phyloP scores from a whole-genome alignment of 2,888 invertebrate species.

The Lepidocyrtoides sp. region DNA sequence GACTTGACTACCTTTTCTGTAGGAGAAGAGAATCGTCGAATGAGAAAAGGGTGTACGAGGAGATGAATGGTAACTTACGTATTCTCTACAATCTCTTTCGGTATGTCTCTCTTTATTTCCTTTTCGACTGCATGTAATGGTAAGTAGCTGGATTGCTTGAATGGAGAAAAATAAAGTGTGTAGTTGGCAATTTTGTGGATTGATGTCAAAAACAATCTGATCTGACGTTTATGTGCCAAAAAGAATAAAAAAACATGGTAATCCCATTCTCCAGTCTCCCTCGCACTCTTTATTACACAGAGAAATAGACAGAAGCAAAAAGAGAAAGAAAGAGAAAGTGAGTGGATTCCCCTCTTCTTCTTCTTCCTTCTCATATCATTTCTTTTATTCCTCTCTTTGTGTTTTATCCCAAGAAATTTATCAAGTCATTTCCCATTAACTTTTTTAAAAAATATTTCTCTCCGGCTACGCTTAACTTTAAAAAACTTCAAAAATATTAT shows the following conservation, averaged over 20 bases:
- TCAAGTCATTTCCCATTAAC: constrained; percentile 23
- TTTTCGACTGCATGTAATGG: background rate
- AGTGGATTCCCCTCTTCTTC: background rate
- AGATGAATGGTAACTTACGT: constrained; percentile 30
- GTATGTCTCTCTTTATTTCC: background rate
- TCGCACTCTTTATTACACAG: background rate
- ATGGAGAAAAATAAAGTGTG: constrained; percentile 24
- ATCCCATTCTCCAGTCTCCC: constrained; percentile 42
- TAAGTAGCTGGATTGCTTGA: background rate
- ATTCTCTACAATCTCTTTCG: background rate
- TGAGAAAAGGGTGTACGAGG: background rate
- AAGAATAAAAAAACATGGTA: constrained; percentile 68
- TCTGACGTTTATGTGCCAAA: constrained; percentile 74
- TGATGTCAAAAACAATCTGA: constrained; percentile 74
- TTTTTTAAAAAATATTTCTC: constrained; percentile 8
- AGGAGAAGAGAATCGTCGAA: constrained; percentile 7
- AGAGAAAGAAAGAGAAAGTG: background rate
- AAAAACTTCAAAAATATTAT: background rate
- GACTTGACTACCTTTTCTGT: constrained; percentile 20
- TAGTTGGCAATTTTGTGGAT: constrained; percentile 74
- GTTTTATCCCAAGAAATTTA: constrained; percentile 5
- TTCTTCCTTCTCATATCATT: background rate
- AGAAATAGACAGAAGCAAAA: constrained; percentile 19
- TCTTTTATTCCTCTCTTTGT: background rate
- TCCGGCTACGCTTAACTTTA: constrained; percentile 19